These are phyloP conservation scores for Epirrita christyi DNA, from an alignment of 2,888 invertebrate species.

Conservation along the genomic window DNA sequence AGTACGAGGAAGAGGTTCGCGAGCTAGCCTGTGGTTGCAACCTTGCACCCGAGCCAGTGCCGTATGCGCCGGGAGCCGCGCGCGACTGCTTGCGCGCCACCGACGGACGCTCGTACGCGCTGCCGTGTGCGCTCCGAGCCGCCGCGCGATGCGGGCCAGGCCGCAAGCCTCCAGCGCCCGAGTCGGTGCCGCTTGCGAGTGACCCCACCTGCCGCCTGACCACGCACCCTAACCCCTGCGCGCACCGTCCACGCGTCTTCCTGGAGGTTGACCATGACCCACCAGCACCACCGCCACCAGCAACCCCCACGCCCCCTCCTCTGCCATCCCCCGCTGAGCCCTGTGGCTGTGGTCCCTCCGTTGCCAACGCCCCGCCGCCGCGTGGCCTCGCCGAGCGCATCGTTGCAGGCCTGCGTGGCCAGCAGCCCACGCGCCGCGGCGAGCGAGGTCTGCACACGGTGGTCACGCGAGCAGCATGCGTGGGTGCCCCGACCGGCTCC, in stretches of 20 bases:
- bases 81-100: conserved; percentile 49
- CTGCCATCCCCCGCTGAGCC: conserved; percentile 1
- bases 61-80: conserved; percentile 40
- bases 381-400: conserved; percentile 31
- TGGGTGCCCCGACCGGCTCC: too few relatives aligned
- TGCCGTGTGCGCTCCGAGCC: conserved; percentile 25
- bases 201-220: conserved; percentile 46
- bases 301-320: conserved; percentile 4
- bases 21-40: conserved; percentile 10
- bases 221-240: conserved; percentile 52
- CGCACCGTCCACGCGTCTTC: conserved; percentile 54
- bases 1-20: conserved; percentile 46
- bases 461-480: conserved; percentile 34
- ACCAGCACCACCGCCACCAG: background rate
- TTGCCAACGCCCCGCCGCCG: conserved; percentile 6
- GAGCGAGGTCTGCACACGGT: conserved; percentile 37
- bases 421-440: conserved; percentile 9
- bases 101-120: conserved; percentile 48
- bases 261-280: conserved; percentile 52
- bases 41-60: conserved; percentile 15
- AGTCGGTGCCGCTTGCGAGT: conserved; percentile 42
- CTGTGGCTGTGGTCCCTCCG: background rate
- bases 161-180: conserved; percentile 46
- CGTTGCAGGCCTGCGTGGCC: conserved; percentile 36
- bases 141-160: conserved; percentile 38